Evolutionary conservation across 2,888 invertebrate genomes (phyloP).

Genomic region (Mechanitis messenoides): DNA sequence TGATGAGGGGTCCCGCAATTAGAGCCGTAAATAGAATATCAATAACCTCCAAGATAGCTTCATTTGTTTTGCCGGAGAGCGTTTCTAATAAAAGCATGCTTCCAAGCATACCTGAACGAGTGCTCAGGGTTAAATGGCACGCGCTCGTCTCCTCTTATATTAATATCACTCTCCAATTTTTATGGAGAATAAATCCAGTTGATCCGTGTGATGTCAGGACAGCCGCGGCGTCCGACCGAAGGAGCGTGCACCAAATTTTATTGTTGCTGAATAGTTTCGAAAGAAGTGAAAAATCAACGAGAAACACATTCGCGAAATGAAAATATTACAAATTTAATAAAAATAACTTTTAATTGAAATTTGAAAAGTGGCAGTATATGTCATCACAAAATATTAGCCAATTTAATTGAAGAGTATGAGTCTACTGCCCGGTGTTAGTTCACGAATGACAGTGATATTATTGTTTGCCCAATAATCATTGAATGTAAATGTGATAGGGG

Average conservation of each 20-base stretch:
- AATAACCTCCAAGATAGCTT: slow-evolving; percentile 72
- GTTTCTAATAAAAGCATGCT: slow-evolving; percentile 15
- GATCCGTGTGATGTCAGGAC: slow-evolving; percentile 12
- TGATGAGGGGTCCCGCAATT: slow-evolving; percentile 85
- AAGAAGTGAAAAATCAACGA: slow-evolving; percentile 16
- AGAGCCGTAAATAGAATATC: slow-evolving; percentile 73
- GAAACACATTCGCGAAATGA: slow-evolving; percentile 9
- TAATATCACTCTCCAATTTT: slow-evolving; percentile 9
- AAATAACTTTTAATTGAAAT: no score
- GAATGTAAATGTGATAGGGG: no score
- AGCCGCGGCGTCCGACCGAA: not conserved
- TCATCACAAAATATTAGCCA: no score
- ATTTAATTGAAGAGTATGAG: no score
- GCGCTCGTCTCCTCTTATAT: not conserved
- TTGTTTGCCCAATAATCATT: no score
- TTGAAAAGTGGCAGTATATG: no score
- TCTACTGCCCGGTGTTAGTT: no score
- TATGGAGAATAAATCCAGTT: slow-evolving; percentile 4
- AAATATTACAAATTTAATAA: no score
- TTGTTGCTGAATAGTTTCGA: slow-evolving; percentile 15
- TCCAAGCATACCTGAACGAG: slow-evolving; percentile 22
- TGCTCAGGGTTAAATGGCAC: slow-evolving; percentile 6
- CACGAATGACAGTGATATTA: no score
- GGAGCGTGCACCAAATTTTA: slow-evolving; percentile 14
- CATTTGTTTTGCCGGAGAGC: slow-evolving; percentile 14